Evolutionary conservation across 2,888 invertebrate species (phyloP).

Genomic region (Nomada flava): DNA sequence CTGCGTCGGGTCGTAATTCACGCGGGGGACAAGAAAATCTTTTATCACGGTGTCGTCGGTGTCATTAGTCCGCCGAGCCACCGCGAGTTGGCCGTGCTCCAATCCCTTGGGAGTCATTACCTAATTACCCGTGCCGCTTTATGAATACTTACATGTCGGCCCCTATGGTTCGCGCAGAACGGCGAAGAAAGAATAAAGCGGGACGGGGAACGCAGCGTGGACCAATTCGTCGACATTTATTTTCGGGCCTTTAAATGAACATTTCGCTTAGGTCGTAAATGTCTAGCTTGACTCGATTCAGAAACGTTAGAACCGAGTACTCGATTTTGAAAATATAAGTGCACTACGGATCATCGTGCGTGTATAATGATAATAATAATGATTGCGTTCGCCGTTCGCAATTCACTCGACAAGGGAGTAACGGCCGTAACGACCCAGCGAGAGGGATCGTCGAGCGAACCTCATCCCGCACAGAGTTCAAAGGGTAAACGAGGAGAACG

Average conservation of each 20-base stretch:
- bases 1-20: constrained; percentile 49
- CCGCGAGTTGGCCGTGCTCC: constrained; percentile 64
- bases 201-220: neutral
- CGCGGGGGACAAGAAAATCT: constrained; percentile 65
- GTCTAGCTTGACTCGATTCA: neutral
- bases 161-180: constrained; percentile 44
- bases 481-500: constrained; percentile 30
- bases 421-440: constrained; percentile 16
- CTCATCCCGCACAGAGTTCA: constrained; percentile 3
- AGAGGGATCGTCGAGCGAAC: constrained; percentile 11
- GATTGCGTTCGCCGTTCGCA: neutral
- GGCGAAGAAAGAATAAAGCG: constrained; percentile 22
- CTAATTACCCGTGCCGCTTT: constrained; percentile 72
- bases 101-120: constrained; percentile 67
- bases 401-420: constrained; percentile 6
- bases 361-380: no score
- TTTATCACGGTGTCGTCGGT: constrained; percentile 69
- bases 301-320: neutral
- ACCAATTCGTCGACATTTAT: neutral
- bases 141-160: constrained; percentile 65
- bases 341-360: neutral
- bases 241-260: neutral
- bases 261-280: neutral
- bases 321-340: neutral
- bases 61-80: constrained; percentile 57